These are phyloP conservation scores for Euplagia quadripunctaria DNA, from an alignment of 2,888 invertebrate species.

Conservation along the genomic window DNA sequence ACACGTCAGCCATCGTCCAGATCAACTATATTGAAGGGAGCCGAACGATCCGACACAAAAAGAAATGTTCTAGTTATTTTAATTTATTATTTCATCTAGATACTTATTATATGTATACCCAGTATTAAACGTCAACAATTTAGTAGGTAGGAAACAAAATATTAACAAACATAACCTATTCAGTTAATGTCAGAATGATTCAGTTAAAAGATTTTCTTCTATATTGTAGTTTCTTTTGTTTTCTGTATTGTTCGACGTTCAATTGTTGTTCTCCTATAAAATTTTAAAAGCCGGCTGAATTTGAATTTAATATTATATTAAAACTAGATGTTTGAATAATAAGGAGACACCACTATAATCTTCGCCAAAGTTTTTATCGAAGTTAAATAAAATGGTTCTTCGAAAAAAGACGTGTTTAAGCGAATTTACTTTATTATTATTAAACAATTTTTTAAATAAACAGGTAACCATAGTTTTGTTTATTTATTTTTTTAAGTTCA, in stretches of 20 bases:
- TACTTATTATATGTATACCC: too few species aligned
- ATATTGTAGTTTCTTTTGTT: too few species aligned
- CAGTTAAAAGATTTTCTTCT: too few species aligned
- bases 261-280: constrained; percentile 9
- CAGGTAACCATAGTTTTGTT: neutral
- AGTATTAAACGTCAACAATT: too few species aligned
- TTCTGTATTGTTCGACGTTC: too few species aligned
- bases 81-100: too few species aligned
- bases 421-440: constrained; percentile 36
- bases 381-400: constrained; percentile 64
- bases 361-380: constrained; percentile 57
- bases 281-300: constrained; percentile 54
- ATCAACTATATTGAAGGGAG: too few species aligned
- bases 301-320: constrained; percentile 52
- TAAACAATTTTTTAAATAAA: constrained; percentile 38
- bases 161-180: neutral
- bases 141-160: neutral
- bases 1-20: too few species aligned
- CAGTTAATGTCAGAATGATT: neutral
- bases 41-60: too few species aligned
- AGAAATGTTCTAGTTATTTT: too few species aligned
- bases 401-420: constrained; percentile 36
- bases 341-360: constrained; percentile 64
- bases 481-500: neutral
- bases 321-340: constrained; percentile 52